Evolutionary conservation across 2,888 invertebrate species (phyloP).

Genomic region (Diaprepes abbreviatus): DNA sequence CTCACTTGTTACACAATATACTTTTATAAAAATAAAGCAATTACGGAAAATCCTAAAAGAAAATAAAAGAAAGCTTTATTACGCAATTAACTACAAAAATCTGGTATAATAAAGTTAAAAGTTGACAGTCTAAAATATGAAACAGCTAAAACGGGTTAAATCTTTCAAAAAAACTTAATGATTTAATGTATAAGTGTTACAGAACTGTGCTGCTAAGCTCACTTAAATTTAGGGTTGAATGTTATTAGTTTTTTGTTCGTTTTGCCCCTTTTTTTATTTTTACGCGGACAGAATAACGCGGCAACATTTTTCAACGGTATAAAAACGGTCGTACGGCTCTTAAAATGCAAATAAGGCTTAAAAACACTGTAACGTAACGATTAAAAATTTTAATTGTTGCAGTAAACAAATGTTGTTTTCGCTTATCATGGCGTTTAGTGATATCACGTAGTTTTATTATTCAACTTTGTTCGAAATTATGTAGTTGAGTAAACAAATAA

Average conservation of each 20-base stretch:
- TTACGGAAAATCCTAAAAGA: too few species aligned
- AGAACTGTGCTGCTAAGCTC: conserved; percentile 16
- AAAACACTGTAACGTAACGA: conserved; percentile 12
- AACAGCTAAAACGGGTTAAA: conserved; percentile 4
- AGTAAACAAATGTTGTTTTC: conserved; percentile 12
- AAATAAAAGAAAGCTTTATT: too few species aligned
- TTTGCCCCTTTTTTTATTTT: conserved; percentile 9
- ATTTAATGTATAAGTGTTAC: conserved; percentile 25
- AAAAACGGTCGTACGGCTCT: conserved; percentile 1
- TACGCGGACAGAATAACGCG: conserved; percentile 4
- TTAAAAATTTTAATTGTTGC: conserved; percentile 17
- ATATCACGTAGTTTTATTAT: conserved; percentile 1
- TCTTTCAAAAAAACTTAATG: conserved; percentile 19
- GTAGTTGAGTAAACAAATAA: too few species aligned
- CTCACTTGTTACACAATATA: too few species aligned
- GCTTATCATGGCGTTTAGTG: conserved; percentile 8
- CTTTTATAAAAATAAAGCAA: too few species aligned
- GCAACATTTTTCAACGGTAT: conserved; percentile 18
- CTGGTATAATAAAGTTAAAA: conserved; percentile 9
- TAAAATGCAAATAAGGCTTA: conserved; percentile 15
- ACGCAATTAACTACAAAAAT: conserved; percentile 5
- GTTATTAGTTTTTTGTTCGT: conserved; percentile 18
- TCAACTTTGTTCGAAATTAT: neutral
- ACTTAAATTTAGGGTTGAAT: conserved; percentile 32
- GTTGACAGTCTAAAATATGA: conserved; percentile 1